A percentile compares a stretch with the other conserved stretches of the same genome.
Conservation (phyloP, 1,140 invertebrate genomes). For the Dryas iulia region DNA sequence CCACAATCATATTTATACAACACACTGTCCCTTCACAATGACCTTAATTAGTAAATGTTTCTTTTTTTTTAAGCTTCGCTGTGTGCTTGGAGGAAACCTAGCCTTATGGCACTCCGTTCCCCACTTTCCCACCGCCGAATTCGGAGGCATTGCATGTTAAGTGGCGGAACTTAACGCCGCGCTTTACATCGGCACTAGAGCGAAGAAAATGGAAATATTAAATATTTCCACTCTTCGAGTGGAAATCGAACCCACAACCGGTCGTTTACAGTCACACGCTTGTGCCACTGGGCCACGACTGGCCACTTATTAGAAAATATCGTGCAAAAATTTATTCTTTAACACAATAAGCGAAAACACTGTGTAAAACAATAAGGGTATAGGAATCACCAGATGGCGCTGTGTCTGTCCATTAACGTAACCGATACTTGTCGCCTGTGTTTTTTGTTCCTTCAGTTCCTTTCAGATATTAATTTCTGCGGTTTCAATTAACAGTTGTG, state of each 20-base stretch:
- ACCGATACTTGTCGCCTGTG: constrained; percentile 24
- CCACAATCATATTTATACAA: too few species aligned
- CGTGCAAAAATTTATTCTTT: constrained; percentile 3
- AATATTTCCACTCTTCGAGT: neutral
- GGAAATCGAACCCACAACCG: neutral
- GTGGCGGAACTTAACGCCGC: neutral
- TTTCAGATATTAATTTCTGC: constrained; percentile 25
- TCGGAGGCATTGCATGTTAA: neutral
- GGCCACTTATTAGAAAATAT: too few species aligned
- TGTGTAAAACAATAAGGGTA: constrained; percentile 14
- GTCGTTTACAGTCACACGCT: too few species aligned
- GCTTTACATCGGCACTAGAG: neutral
- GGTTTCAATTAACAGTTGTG: constrained; percentile 19
- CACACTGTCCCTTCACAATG: too few species aligned
- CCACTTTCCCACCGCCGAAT: too few species aligned
- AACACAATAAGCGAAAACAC: neutral
- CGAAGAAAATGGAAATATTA: neutral
- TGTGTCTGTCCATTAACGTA: constrained; percentile 25
- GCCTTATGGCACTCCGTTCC: neutral
- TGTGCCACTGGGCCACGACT: too few species aligned
- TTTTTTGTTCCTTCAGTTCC: constrained; percentile 8
- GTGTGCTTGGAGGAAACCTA: too few species aligned
- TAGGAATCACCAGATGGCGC: constrained; percentile 30
- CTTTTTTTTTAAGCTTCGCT: too few species aligned
- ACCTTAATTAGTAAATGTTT: too few species aligned